These are phyloP conservation scores for Petromus typicus DNA, from an alignment of 2,113 vertebrate species.

Conservation along the genomic window DNA sequence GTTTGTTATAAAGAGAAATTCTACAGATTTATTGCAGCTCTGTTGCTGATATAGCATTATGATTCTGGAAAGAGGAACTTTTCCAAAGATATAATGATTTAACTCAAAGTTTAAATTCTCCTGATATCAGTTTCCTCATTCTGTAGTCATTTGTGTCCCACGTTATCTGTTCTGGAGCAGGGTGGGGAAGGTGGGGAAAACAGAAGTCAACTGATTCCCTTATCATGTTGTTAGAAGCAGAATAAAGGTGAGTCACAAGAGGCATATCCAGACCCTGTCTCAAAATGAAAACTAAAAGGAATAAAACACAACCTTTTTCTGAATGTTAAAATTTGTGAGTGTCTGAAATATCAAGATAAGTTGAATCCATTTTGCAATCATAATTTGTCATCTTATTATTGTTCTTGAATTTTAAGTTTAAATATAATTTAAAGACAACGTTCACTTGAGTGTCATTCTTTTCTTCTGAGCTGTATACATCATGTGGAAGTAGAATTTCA, in stretches of 20 bases:
- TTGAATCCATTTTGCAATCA: background rate
- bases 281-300: background rate
- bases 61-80: background rate
- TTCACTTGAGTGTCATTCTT: background rate
- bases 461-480: background rate
- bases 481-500: background rate
- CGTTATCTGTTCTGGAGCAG: background rate
- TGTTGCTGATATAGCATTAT: fast-evolving
- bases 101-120: background rate
- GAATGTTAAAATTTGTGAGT: background rate
- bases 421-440: background rate
- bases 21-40: background rate
- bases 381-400: background rate
- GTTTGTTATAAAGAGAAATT: background rate
- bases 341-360: background rate
- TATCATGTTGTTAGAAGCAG: background rate
- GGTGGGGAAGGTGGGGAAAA: background rate
- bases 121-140: background rate
- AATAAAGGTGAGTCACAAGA: background rate
- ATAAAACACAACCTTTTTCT: background rate
- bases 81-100: background rate
- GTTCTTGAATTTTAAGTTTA: background rate
- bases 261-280: background rate
- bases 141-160: background rate
- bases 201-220: background rate